Evolutionary conservation across 2,888 invertebrate species (phyloP).

Genomic region (Autographa gamma): DNA sequence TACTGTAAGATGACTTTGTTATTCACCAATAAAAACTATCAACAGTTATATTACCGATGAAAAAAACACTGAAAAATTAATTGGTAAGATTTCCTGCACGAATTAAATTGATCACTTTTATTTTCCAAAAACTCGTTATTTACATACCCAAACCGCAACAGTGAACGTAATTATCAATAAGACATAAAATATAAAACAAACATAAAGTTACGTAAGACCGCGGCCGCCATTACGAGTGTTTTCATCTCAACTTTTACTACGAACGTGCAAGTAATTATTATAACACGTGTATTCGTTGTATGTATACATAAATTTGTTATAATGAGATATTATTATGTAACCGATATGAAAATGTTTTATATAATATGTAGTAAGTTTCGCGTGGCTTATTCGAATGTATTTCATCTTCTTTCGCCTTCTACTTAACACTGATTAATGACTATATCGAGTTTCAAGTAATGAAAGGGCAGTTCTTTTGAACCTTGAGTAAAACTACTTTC

Average conservation of each 20-base stretch:
- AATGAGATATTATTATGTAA: constrained; percentile 49
- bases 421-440: background rate
- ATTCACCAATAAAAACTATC: background rate
- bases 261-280: constrained; percentile 40
- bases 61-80: background rate
- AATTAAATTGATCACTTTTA: background rate
- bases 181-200: constrained; percentile 18
- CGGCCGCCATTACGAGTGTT: constrained; percentile 23
- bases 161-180: constrained; percentile 38
- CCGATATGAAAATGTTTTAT: constrained; percentile 35
- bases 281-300: constrained; percentile 42
- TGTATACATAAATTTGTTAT: constrained; percentile 54
- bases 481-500: constrained; percentile 1
- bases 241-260: constrained; percentile 43
- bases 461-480: background rate
- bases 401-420: background rate
- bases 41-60: too few species aligned
- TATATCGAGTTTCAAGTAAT: background rate
- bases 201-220: constrained; percentile 37
- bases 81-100: background rate
- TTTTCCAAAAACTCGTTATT: background rate
- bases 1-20: background rate
- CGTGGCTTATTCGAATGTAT: background rate
- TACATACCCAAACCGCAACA: constrained; percentile 12
- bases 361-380: constrained; percentile 31